Conservation (phyloP, 2,797 vertebrate genomes). For the Phyllotis vaccarum region DNA sequence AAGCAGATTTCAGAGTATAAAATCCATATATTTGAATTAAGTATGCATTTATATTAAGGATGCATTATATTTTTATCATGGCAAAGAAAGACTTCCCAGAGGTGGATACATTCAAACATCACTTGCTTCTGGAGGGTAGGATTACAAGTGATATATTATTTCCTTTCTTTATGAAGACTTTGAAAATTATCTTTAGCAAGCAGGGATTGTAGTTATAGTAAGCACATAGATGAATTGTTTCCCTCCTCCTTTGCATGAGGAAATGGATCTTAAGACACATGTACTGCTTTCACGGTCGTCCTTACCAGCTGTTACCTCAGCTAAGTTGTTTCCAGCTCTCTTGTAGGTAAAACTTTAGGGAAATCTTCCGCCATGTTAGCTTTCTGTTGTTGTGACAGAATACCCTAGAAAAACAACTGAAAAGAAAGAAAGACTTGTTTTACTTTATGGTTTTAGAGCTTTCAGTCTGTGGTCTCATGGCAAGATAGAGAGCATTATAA, state of each 20-base stretch:
- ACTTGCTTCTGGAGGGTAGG: conserved; percentile 25
- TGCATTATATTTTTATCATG: conserved; percentile 13
- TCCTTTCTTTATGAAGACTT: background rate
- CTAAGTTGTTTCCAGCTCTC: background rate
- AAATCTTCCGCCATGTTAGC: background rate
- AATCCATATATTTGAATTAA: conserved; percentile 41
- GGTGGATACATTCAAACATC: background rate
- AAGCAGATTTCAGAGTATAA: conserved; percentile 53
- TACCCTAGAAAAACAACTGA: background rate
- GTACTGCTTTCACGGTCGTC: background rate
- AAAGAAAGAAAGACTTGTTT: background rate
- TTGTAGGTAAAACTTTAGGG: background rate
- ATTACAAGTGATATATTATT: background rate
- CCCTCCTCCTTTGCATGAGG: background rate
- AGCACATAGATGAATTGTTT: background rate
- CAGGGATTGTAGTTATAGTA: background rate
- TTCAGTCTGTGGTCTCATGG: background rate
- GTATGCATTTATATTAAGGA: conserved; percentile 20
- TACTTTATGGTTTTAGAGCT: background rate
- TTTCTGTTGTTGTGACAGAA: background rate
- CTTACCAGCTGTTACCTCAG: background rate
- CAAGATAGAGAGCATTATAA: background rate
- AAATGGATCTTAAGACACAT: background rate
- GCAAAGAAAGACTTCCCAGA: conserved; percentile 27
- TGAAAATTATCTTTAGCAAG: background rate